phyloP scores from a whole-genome alignment of 1,140 invertebrate genomes.

The Gerris buenoi region DNA sequence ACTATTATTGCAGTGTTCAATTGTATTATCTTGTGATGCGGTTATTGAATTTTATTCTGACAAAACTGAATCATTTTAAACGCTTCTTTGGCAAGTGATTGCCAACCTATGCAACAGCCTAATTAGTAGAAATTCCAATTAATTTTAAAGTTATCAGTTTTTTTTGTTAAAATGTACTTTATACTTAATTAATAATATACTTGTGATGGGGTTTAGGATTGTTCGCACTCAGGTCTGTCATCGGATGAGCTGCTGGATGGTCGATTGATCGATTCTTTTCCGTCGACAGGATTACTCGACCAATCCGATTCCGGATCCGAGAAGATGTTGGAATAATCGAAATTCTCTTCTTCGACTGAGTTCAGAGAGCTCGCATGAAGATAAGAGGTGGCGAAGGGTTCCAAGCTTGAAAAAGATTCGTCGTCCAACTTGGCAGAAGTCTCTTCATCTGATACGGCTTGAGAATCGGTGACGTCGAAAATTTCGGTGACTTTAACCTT shows the following conservation, averaged over 20 bases:
- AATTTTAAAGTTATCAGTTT: too few species aligned
- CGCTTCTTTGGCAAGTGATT: too few species aligned
- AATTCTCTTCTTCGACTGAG: slow-evolving; percentile 32
- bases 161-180: too few species aligned
- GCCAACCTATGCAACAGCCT: too few species aligned
- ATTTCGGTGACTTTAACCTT: slow-evolving; percentile 76
- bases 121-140: too few species aligned
- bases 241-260: neutral
- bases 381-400: slow-evolving; percentile 9
- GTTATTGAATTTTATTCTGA: too few species aligned
- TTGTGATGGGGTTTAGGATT: neutral
- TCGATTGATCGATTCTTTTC: neutral
- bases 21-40: too few species aligned
- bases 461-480: slow-evolving; percentile 50
- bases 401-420: slow-evolving; percentile 10
- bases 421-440: slow-evolving; percentile 35
- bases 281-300: slow-evolving; percentile 20
- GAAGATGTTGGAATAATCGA: slow-evolving; percentile 33
- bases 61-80: too few species aligned
- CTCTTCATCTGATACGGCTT: slow-evolving; percentile 34
- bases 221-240: slow-evolving; percentile 11
- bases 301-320: slow-evolving; percentile 44
- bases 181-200: too few species aligned
- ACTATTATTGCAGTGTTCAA: too few species aligned
- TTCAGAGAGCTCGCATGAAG: slow-evolving; percentile 30